Percentiles rank a stretch among this genome's conserved stretches.
Conservation (phyloP, 2,113 vertebrate species). For the Coregonus clupeaformis region DNA sequence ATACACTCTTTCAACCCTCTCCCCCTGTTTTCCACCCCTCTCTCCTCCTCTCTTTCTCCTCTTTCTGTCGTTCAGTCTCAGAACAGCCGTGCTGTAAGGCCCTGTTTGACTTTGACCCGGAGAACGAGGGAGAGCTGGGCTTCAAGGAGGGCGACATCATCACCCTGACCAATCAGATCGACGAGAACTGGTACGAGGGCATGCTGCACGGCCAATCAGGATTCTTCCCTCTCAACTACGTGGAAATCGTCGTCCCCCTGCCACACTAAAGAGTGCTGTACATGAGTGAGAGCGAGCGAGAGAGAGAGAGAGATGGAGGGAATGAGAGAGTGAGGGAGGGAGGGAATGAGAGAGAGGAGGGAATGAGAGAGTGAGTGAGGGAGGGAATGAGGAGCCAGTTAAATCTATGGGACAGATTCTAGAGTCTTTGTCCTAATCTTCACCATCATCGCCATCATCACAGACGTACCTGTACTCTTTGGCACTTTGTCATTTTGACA, state of each 20-base stretch:
- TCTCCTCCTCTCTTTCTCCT: background rate
- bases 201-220: constrained; percentile 92
- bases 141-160: constrained; percentile 95
- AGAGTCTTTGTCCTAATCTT: constrained; percentile 56
- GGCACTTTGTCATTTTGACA: constrained; percentile 58
- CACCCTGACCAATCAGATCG: constrained; percentile 97
- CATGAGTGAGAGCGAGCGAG: background rate
- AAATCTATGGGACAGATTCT: constrained; percentile 31
- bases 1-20: background rate
- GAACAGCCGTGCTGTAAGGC: constrained; percentile 97
- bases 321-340: constrained; percentile 9
- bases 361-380: background rate
- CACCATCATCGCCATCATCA: constrained; percentile 36
- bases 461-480: constrained; percentile 40
- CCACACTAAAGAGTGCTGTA: constrained; percentile 78
- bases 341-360: background rate
- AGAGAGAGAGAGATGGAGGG: background rate
- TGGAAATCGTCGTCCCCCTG: constrained; percentile 91
- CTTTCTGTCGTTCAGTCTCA: constrained; percentile 64
- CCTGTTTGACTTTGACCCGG: constrained; percentile 94
- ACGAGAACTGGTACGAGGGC: constrained; percentile 99
- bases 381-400: constrained; percentile 33
- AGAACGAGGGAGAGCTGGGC: constrained; percentile 96
- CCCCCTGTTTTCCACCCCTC: background rate
- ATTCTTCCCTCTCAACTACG: constrained; percentile 98